Evolutionary conservation across 2,113 vertebrate species (phyloP), one percentile per base, ranked within the genome.

Genomic region (Garra rufa): DNA sequence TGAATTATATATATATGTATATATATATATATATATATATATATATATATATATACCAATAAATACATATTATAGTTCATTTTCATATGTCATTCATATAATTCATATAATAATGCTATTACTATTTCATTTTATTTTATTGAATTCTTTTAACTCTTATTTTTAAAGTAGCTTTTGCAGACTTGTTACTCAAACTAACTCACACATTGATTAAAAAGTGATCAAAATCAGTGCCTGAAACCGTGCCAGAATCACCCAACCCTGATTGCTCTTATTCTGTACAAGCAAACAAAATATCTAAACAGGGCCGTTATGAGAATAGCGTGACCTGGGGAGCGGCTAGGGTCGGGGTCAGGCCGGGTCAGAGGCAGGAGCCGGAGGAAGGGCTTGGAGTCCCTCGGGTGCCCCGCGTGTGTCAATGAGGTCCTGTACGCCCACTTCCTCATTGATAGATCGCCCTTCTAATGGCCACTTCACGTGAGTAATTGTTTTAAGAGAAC

Each of bases 401-500:
- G 83, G 92, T 89, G 91, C 87, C 85, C 87, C 84, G 69, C 88
- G 90, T 87, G 86, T 93, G 92, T 92, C 91, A 91, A 63, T 38
- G 79, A 10, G 44, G 81, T 87, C 86, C 87, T 85, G 85, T 88
- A 89, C 91, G 86, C 26, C 85, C 85, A 85, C 86, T 86, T 83
- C 85, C 82, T 85, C 71, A 88, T 84, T 93, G 92, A 93, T 89
- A 89, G 91, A 94, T 88, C 13, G 52, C 75, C 88, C 41, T 87
- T 82, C 86, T 71, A 85, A 88, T 84, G 77, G 76, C 59, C 75
- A 87, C 65, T 86, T 86, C 74, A 70, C 78, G 82, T 24, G 67
- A 86, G 83, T 91, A 90, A 92, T 86, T 88, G 87, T 92, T 92
- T 90, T 85, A 88, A 69, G 89, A 83, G 83, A 92, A 91, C 83